These are phyloP conservation scores for Riparia riparia DNA, from an alignment of 2,113 vertebrate species.

Conservation along the genomic window DNA sequence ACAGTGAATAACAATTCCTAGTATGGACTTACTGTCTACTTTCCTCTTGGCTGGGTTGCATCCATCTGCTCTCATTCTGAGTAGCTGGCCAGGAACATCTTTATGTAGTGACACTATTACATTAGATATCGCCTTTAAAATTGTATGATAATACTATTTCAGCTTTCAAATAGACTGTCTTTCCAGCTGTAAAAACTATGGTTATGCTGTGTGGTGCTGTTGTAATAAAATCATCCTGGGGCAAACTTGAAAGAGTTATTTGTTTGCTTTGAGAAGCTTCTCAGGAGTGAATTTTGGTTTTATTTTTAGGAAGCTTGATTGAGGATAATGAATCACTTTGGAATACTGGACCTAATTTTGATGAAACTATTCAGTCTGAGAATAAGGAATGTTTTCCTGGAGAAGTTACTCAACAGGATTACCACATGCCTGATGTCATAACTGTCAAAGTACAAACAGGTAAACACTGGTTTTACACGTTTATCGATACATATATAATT, in stretches of 20 bases:
- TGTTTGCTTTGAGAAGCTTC: background rate
- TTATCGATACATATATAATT: background rate
- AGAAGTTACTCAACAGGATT: constrained; percentile 68
- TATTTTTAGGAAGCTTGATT: constrained; percentile 73
- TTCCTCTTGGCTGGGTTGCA: background rate
- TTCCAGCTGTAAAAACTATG: background rate
- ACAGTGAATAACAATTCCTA: background rate
- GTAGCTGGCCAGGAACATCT: background rate
- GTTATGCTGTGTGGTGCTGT: background rate
- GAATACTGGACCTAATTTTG: constrained; percentile 73
- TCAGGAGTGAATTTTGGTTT: background rate
- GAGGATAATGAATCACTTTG: constrained; percentile 75
- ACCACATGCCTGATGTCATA: constrained; percentile 82
- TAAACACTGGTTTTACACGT: constrained; percentile 18
- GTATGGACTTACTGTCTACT: background rate
- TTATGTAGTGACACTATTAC: background rate
- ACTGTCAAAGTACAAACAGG: constrained; percentile 84
- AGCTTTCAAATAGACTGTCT: background rate
- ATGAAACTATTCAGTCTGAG: constrained; percentile 78
- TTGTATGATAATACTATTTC: background rate
- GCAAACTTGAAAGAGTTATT: background rate
- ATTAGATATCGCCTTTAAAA: background rate
- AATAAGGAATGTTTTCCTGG: constrained; percentile 59
- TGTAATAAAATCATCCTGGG: background rate
- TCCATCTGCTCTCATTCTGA: background rate